Conservation (phyloP, 2,888 invertebrate species). For the Megaustenia siamemsis region DNA sequence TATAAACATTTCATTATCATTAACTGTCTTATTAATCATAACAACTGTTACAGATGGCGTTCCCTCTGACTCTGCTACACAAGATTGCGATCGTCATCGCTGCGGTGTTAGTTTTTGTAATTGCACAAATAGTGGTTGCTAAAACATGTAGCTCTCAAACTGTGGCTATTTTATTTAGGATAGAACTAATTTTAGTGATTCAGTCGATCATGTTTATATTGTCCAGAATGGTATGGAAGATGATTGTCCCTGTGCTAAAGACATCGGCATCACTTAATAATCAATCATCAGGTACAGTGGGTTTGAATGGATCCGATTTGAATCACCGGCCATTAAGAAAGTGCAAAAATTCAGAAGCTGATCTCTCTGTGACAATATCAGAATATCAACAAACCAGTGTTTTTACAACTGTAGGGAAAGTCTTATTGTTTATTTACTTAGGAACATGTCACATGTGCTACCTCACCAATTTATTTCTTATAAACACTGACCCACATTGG, state of each 20-base stretch:
- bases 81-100: neutral
- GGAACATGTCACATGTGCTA: slow-evolving; percentile 61
- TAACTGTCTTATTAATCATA: too few species aligned
- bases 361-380: neutral
- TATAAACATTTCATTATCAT: too few species aligned
- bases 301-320: neutral
- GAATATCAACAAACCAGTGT: neutral
- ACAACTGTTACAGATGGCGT: too few species aligned
- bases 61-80: neutral
- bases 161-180: slow-evolving; percentile 42
- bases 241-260: slow-evolving; percentile 4
- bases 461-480: slow-evolving; percentile 63
- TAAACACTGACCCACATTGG: slow-evolving; percentile 63
- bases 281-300: neutral
- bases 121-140: neutral
- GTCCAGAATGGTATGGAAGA: slow-evolving; percentile 37
- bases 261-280: neutral
- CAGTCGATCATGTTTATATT: slow-evolving; percentile 27
- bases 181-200: slow-evolving; percentile 15
- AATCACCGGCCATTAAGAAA: neutral
- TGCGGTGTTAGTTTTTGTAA: neutral
- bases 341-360: slow-evolving; percentile 19
- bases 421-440: slow-evolving; percentile 57
- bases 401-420: slow-evolving; percentile 53
- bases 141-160: slow-evolving; percentile 16